Evolutionary conservation across 2,797 vertebrate genomes (phyloP), one percentile per base, ranked within the genome.

Genomic region (Vireo griseus): DNA sequence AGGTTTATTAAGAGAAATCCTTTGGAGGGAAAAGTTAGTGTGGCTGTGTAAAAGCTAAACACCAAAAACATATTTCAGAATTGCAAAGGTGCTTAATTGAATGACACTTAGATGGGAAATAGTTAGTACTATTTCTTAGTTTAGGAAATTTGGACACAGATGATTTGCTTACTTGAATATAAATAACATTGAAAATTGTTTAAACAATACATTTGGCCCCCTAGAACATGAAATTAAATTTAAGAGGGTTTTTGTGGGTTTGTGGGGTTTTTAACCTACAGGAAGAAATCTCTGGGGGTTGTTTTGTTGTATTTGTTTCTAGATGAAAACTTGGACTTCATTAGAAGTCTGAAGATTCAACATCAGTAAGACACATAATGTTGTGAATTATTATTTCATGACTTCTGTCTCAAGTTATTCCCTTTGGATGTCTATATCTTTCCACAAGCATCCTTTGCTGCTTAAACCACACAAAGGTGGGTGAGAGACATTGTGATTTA

Each of bases 101-200:
- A 92, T 79, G 74, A 62, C 42, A 82, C 82, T 79, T 79, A 62
- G 47, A 91, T 78, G 33, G 7, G 68, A 75, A 66, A 39, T 10
- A 69, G 73, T 50, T 75, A 37, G 83, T 61, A 78, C 8, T 62
- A 16, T 68, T 87, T 78, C 35, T 82, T 72, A 75, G n/a, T 44
- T 91, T 54, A 82, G 51, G 63, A 91, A 92, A 87, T 62, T 45
- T 33, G 85, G 75, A 66, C 54, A 92, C 21, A 84, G 47, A 47
- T 82, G 2, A 28, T 52, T 73, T 91, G 4, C 31, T 95, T 89
- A 90, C 89, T 95, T 94, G 84, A 90, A 91, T 89, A 85, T 47
- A 91, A 94, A 91, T 88, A 72, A 69, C 50, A 50, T 85, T 47
- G 39, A 86, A 90, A 75, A 39, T 61, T 86, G 21, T 89, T 87